Percentiles rank a stretch among this genome's conserved stretches.
phyloP scores from a whole-genome alignment of 2,888 invertebrate species.

The Nephrotoma guestfalica region DNA sequence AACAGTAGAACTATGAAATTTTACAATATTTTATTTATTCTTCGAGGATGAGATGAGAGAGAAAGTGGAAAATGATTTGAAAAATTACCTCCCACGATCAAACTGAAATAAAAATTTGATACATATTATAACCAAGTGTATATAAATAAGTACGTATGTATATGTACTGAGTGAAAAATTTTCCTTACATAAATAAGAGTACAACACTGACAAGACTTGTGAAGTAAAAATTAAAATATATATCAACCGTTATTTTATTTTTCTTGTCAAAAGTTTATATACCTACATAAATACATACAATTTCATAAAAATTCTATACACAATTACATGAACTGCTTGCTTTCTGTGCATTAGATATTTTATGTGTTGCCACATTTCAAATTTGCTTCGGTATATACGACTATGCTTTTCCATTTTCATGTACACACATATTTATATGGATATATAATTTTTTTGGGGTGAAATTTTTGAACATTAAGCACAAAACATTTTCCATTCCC shows the following conservation, averaged over 20 bases:
- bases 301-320: background rate
- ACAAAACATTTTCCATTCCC: background rate
- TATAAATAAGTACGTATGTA: background rate
- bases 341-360: background rate
- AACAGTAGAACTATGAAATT: background rate
- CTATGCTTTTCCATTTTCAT: background rate
- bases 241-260: background rate
- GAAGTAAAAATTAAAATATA: background rate
- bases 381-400: background rate
- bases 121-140: background rate
- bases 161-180: background rate
- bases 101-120: background rate
- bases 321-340: too few relatives aligned
- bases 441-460: background rate
- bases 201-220: background rate
- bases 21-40: background rate
- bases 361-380: background rate
- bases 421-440: background rate
- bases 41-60: background rate
- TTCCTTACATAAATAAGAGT: background rate
- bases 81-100: conserved; percentile 1
- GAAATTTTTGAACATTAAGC: background rate
- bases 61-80: background rate
- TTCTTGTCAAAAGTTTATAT: background rate
- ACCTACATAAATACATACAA: background rate